These are phyloP conservation scores for Tapirus indicus DNA, from an alignment of 2,797 vertebrate genomes.

Conservation along the genomic window DNA sequence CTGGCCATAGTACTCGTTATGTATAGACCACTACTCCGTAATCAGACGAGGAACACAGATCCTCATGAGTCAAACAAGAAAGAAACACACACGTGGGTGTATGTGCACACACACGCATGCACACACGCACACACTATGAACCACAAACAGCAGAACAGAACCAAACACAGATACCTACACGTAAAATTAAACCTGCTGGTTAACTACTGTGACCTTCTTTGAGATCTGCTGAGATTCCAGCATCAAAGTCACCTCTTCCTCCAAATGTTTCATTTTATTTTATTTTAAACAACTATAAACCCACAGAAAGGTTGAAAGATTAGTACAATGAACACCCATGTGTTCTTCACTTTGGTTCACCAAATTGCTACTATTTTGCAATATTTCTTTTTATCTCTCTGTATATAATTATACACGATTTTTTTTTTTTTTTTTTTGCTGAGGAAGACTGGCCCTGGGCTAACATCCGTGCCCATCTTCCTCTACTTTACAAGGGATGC, in stretches of 20 bases:
- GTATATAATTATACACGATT: not conserved
- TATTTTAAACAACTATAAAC: not conserved
- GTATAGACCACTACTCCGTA: rapidly evolving
- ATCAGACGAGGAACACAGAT: not conserved
- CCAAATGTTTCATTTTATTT: not conserved
- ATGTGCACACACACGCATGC: not conserved
- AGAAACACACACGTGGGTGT: too few relatives aligned
- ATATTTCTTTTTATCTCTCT: not conserved
- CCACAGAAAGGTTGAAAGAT: rapidly evolving
- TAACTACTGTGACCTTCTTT: rapidly evolving
- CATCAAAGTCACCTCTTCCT: too few relatives aligned
- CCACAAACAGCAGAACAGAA: not conserved
- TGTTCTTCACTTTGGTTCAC: not conserved
- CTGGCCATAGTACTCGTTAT: rapidly evolving
- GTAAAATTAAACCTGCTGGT: not conserved
- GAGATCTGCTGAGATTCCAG: not conserved
- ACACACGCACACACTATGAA: not conserved
- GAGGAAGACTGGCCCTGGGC: too few relatives aligned
- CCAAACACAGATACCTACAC: not conserved
- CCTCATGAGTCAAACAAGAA: not conserved
- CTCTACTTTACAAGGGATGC: too few relatives aligned
- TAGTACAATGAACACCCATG: rapidly evolving
- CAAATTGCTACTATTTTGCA: not conserved
- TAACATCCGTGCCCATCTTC: too few relatives aligned
- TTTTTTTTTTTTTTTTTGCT: too few relatives aligned